phyloP scores from a whole-genome alignment of 2,888 invertebrate species.

The Aproaerema taeniolella region DNA sequence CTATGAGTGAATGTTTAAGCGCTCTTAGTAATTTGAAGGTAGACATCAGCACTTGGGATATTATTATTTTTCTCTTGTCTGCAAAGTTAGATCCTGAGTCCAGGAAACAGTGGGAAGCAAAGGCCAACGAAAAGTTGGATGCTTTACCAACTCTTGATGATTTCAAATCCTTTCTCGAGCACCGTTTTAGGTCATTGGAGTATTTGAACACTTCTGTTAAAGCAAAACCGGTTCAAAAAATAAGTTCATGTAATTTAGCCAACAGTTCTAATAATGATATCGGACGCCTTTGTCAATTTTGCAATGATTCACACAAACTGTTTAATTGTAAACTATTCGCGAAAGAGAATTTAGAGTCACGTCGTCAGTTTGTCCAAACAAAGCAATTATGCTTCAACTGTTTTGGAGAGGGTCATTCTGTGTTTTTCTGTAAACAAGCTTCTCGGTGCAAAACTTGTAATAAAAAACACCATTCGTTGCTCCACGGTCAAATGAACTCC shows the following conservation, averaged over 20 bases:
- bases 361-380: background rate
- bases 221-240: no score
- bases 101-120: slow-evolving; percentile 22
- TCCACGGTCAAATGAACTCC: no score
- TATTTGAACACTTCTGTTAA: slow-evolving; percentile 18
- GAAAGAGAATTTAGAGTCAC: slow-evolving; percentile 6
- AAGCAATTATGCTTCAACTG: background rate
- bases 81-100: slow-evolving; percentile 21
- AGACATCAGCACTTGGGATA: slow-evolving; percentile 21
- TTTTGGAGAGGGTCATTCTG: background rate
- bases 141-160: slow-evolving; percentile 22
- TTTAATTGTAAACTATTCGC: slow-evolving; percentile 21
- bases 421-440: background rate
- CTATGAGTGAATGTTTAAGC: slow-evolving; percentile 14
- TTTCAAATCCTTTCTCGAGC: slow-evolving; percentile 19
- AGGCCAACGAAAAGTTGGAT: background rate
- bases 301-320: slow-evolving; percentile 23
- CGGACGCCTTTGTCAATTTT: slow-evolving; percentile 19
- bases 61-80: slow-evolving; percentile 19
- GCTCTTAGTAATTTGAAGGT: slow-evolving; percentile 15
- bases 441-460: background rate
- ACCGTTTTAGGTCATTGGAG: slow-evolving; percentile 22
- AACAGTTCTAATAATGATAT: background rate
- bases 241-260: no score
- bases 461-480: background rate